These are phyloP conservation scores for Setipinna tenuifilis DNA, from an alignment of 2,797 vertebrate genomes.

Conservation along the genomic window DNA sequence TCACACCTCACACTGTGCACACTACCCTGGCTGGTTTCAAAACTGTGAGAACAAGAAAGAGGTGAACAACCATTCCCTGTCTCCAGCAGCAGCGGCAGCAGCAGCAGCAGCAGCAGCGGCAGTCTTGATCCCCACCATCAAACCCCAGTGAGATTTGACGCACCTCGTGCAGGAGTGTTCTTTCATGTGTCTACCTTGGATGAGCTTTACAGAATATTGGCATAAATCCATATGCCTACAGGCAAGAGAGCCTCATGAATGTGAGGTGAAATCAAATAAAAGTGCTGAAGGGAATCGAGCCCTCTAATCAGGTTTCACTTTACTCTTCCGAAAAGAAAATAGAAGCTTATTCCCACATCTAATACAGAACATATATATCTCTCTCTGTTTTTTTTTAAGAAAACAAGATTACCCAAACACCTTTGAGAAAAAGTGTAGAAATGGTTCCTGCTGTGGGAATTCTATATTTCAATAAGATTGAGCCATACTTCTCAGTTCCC, in stretches of 20 bases:
- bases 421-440: neutral
- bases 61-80: neutral
- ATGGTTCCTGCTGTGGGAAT: neutral
- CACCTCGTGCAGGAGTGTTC: neutral
- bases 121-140: constrained; percentile 15
- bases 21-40: neutral
- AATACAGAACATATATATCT: neutral
- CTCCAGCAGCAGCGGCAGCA: neutral
- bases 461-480: neutral
- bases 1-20: neutral
- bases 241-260: neutral
- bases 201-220: constrained; percentile 11
- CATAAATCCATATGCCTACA: constrained; percentile 18
- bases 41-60: neutral
- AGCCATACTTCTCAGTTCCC: neutral
- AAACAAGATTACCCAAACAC: constrained; percentile 21
- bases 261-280: neutral
- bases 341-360: constrained; percentile 3
- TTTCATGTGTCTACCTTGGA: constrained; percentile 18
- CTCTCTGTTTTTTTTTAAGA: neutral
- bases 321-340: neutral
- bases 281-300: neutral
- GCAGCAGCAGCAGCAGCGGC: neutral
- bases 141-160: neutral
- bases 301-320: neutral